Evolutionary conservation across 2,113 vertebrate species (phyloP).

Genomic region (Chlorocebus sabaeus): DNA sequence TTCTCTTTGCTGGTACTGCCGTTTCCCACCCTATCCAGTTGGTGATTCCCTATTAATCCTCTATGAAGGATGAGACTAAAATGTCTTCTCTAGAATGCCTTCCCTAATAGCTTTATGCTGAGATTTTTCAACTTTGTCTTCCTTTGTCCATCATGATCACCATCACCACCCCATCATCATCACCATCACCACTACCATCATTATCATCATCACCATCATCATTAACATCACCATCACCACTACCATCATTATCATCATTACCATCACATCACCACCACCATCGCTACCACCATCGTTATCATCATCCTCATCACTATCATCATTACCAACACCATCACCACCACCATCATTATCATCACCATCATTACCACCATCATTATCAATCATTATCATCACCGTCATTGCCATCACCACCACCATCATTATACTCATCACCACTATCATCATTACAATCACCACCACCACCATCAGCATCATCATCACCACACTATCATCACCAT

Average conservation of each 20-base stretch:
- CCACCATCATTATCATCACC: neutral
- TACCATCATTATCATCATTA: accelerated
- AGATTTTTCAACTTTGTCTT: neutral
- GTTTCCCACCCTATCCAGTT: neutral
- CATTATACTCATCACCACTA: neutral
- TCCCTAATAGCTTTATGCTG: neutral
- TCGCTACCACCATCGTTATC: accelerated
- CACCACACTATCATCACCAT: neutral
- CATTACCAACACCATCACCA: accelerated
- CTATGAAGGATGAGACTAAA: neutral
- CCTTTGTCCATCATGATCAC: neutral
- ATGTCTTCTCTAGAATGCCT: neutral
- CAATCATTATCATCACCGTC: accelerated
- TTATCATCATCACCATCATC: accelerated
- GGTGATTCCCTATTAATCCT: neutral
- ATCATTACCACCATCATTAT: accelerated
- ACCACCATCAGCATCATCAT: accelerated
- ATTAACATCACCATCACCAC: accelerated
- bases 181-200: neutral
- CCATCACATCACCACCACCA: accelerated
- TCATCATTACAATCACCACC: too few relatives aligned
- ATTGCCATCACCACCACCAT: accelerated
- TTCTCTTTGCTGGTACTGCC: neutral
- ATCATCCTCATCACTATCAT: accelerated
- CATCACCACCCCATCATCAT: accelerated